A percentile compares a stretch with the other conserved stretches of the same genome.
phyloP scores from a whole-genome alignment of 2,113 vertebrate species.

The Marcusenius ussheri region DNA sequence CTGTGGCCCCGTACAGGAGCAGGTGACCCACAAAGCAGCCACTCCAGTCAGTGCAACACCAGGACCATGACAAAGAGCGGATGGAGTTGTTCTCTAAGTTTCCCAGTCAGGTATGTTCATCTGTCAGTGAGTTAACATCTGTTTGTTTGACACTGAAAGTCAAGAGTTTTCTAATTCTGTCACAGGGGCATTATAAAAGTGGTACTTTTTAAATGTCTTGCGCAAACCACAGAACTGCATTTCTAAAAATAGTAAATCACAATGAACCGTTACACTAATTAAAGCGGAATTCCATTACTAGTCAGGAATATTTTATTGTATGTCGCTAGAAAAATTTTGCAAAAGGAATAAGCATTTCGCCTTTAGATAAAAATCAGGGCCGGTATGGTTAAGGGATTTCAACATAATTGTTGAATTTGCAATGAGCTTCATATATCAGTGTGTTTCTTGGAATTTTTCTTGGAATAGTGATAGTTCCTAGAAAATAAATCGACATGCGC shows the following conservation, averaged over 20 bases:
- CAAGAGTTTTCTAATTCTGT: not conserved
- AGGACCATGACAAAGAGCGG: conserved; percentile 86
- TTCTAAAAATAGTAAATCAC: not conserved
- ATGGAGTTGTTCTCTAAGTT: conserved; percentile 81
- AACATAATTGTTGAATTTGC: not conserved
- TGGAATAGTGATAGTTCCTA: too few relatives aligned
- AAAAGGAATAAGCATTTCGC: not conserved
- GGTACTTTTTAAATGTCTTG: not conserved
- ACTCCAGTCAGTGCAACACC: conserved; percentile 71
- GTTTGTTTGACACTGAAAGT: not conserved
- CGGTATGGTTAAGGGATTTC: not conserved
- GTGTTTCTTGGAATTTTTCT: too few relatives aligned
- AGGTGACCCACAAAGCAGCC: conserved; percentile 51
- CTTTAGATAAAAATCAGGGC: too few relatives aligned
- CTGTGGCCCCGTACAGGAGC: conserved; percentile 40
- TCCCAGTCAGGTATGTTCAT: conserved; percentile 60
- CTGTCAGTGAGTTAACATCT: not conserved
- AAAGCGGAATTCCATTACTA: not conserved
- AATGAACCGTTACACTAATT: not conserved
- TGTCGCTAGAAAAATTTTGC: too few relatives aligned
- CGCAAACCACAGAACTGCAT: not conserved
- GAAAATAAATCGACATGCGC: too few relatives aligned
- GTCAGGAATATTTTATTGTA: too few relatives aligned
- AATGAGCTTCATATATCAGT: not conserved
- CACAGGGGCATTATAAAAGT: not conserved